These are phyloP conservation scores for Ectobius pallidus DNA, from an alignment of 2,888 invertebrate species.

Conservation along the genomic window DNA sequence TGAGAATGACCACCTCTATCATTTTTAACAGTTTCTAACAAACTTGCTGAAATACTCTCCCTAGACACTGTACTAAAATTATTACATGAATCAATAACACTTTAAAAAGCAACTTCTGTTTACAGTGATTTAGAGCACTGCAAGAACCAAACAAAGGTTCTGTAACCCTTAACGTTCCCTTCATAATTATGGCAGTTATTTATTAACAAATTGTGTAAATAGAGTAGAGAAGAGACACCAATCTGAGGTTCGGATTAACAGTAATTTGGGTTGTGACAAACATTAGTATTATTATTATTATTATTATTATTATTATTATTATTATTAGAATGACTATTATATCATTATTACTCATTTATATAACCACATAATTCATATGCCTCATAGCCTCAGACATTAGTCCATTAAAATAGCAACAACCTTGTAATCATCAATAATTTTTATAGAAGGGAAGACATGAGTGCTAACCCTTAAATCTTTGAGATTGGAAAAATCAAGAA, in stretches of 20 bases:
- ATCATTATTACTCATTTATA: too few species aligned
- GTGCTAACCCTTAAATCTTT: not conserved
- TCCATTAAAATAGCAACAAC: constrained; percentile 12
- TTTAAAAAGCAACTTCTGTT: too few species aligned
- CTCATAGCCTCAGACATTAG: not conserved
- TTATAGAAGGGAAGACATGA: constrained; percentile 15
- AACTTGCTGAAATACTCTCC: too few species aligned
- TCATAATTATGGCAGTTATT: not conserved
- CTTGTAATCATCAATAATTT: not conserved
- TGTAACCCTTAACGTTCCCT: not conserved
- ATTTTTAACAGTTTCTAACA: too few species aligned
- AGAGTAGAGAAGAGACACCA: not conserved
- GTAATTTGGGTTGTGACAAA: not conserved
- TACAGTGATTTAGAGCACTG: too few species aligned
- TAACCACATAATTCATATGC: not conserved
- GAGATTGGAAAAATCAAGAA: not conserved
- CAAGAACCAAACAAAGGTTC: not conserved
- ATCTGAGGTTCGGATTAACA: not conserved
- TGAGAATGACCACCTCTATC: too few species aligned
- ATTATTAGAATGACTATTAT: too few species aligned
- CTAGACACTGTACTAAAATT: too few species aligned
- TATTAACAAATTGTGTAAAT: not conserved
- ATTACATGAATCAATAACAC: too few species aligned
- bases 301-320: too few species aligned
- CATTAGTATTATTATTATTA: not conserved